Conservation (phyloP, 2,113 vertebrate genomes). For the Archilochus colubris region DNA sequence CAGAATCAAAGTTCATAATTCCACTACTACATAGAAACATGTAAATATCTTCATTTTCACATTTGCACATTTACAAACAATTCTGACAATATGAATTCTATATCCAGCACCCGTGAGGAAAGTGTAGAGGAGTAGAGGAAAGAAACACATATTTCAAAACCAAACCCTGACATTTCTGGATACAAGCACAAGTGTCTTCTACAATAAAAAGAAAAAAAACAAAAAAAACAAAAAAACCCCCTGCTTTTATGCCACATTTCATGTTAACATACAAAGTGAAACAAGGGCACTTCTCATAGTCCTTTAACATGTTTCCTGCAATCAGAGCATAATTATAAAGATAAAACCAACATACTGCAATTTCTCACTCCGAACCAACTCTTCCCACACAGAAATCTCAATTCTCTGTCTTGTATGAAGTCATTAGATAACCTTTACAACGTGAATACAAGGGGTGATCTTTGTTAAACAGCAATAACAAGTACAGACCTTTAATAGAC, state of each 20-base stretch:
- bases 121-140: neutral
- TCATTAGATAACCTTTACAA: neutral
- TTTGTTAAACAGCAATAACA: constrained; percentile 15
- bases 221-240: neutral
- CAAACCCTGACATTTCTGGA: neutral
- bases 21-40: neutral
- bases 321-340: neutral
- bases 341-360: neutral
- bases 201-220: neutral
- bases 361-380: constrained; percentile 5
- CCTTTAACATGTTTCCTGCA: neutral
- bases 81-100: neutral
- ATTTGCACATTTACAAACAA: neutral
- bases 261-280: neutral
- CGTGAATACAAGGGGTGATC: neutral
- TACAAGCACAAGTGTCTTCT: neutral
- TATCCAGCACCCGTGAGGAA: neutral
- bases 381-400: neutral
- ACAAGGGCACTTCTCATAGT: neutral
- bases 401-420: neutral
- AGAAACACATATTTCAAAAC: neutral
- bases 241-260: neutral
- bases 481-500: neutral
- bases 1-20: neutral
- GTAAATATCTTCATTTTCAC: neutral